phyloP scores from a whole-genome alignment of 2,888 invertebrate species.

The Eustalomyia histrio region DNA sequence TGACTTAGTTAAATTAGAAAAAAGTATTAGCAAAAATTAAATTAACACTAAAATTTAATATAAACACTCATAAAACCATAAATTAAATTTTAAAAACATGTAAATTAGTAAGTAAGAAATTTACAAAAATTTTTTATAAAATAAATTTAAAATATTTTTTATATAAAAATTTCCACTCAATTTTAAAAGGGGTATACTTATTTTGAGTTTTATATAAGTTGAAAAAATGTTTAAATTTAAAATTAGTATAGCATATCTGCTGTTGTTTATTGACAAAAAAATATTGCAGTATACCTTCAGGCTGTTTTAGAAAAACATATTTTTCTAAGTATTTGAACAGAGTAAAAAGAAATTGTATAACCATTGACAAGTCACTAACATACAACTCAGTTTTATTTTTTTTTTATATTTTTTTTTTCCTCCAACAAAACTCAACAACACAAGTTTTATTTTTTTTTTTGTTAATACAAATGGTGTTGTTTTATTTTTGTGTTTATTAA shows the following conservation, averaged over 20 bases:
- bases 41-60: neutral
- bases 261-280: neutral
- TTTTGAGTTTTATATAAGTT: too few relatives aligned
- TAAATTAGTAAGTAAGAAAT: neutral
- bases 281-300: slow-evolving; percentile 31
- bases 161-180: too few relatives aligned
- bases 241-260: neutral
- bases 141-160: too few relatives aligned
- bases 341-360: neutral
- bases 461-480: slow-evolving; percentile 4
- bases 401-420: slow-evolving; percentile 16
- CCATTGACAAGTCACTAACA: slow-evolving; percentile 57
- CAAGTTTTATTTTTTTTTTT: slow-evolving; percentile 37
- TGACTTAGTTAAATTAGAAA: slow-evolving; percentile 47
- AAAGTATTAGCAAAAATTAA: slow-evolving; percentile 38
- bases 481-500: slow-evolving; percentile 51
- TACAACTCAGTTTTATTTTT: slow-evolving; percentile 17
- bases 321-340: slow-evolving; percentile 13
- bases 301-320: slow-evolving; percentile 23
- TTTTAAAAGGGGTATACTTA: too few relatives aligned
- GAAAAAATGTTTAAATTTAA: too few relatives aligned
- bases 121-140: neutral
- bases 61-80: neutral
- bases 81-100: neutral
- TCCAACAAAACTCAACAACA: slow-evolving; percentile 36